Evolutionary conservation across 2,888 invertebrate genomes (phyloP), one percentile per base, ranked within the genome.

Genomic region (Tetragonula carbonaria): DNA sequence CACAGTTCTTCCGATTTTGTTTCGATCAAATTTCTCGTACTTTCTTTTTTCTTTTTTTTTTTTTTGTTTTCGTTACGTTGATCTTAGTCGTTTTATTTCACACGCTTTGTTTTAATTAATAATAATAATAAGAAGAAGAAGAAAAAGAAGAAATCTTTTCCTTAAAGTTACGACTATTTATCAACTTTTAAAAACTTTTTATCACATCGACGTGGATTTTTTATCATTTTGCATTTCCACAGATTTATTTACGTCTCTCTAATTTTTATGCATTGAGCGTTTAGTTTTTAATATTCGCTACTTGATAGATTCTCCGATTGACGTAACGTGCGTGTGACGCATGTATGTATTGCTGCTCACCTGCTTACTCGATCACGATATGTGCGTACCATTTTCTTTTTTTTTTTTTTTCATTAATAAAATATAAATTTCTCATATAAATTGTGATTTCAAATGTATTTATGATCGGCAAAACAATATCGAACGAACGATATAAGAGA

Each of bases 291-390:
- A 68, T 23, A 66, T 14, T 68, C n/a, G 28, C 55, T 57, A 66
- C 3, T 65, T n/a, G 16, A 1, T 68, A 59, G 50, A 71, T 66
- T 38, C 62, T 55, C 33, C 74, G 79, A 85, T 84, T 84, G 84
- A 85, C 84, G 84, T 79, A 84, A 84, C 73, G 67, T 67, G 68
- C 68, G 59, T 85, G 75, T 62, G 23, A 23, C 23, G 74, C 78
- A 75, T 78, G 79, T 57, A 74, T 74, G 83, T 53, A 70, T 75
- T 78, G 74, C 63, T 78, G 84, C 78, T 78, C 84, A 74, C 33
- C 74, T 74, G 84, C 78, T 78, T 63, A 66, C 28, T 68, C 21
- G 33, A 57, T 51, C 11, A 8, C 2, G 4, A 45, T 23, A 57
- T 80, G 50, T 51, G 65, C 66, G 66, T 66, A 57, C 38, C 63